These are phyloP conservation scores for Microctonus hyperodae DNA, from an alignment of 2,888 invertebrate genomes.

Conservation along the genomic window DNA sequence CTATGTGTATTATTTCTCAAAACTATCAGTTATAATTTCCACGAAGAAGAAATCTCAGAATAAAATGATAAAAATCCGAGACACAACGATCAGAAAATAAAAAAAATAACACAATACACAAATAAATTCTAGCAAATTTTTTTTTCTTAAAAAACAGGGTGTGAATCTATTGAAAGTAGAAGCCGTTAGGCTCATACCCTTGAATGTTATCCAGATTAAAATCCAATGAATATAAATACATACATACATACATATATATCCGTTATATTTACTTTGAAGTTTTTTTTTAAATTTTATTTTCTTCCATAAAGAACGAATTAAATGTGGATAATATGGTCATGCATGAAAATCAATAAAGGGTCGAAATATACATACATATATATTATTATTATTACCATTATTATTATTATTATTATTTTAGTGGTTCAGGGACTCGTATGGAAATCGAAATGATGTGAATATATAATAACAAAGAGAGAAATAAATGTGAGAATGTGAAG, in stretches of 20 bases:
- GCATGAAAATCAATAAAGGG: not conserved
- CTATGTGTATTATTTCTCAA: not conserved
- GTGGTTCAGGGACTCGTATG: not conserved
- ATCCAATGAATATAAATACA: conserved; percentile 4
- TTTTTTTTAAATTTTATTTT: not conserved
- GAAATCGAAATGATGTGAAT: conserved; percentile 6
- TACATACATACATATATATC: not conserved
- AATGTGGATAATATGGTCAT: not conserved
- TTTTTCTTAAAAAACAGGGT: too few species aligned
- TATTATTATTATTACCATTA: too few species aligned
- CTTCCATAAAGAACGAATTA: not conserved
- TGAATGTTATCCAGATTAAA: not conserved
- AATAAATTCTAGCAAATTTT: too few species aligned
- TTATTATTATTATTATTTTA: not conserved
- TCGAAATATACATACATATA: not conserved
- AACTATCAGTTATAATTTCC: not conserved
- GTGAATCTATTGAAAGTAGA: not conserved
- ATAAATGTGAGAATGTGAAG: conserved; percentile 3
- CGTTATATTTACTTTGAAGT: not conserved
- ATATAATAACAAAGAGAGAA: conserved; percentile 5
- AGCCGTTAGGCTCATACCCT: not conserved
- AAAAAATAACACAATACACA: too few species aligned
- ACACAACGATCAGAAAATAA: too few species aligned
- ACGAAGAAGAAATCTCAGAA: not conserved
- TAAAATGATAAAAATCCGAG: not conserved